Conservation (phyloP, 2,113 vertebrate species). For the Sinocyclocheilus anophthalmus region DNA sequence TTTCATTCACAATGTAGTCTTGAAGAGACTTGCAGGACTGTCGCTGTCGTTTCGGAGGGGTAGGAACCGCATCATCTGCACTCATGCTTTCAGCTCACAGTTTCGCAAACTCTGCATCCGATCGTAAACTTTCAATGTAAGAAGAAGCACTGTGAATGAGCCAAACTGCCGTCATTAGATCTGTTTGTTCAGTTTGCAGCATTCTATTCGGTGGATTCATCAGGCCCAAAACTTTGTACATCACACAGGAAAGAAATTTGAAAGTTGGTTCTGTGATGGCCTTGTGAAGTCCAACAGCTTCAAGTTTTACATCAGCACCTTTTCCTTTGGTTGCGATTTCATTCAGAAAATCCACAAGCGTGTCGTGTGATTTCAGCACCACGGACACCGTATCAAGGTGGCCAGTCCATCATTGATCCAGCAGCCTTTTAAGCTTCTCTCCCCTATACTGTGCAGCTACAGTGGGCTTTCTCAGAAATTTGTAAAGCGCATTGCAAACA, state of each 20-base stretch:
- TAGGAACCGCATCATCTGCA: background rate
- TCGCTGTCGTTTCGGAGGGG: background rate
- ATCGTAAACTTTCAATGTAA: background rate
- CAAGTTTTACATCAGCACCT: background rate
- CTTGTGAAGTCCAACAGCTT: background rate
- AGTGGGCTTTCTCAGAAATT: conserved; percentile 30
- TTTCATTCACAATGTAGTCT: background rate
- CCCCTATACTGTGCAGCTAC: conserved; percentile 27
- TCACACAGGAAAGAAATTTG: background rate
- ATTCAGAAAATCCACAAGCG: background rate
- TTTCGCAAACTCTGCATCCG: background rate
- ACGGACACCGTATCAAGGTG: background rate
- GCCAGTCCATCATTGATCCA: background rate
- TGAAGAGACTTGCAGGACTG: background rate
- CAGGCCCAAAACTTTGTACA: background rate
- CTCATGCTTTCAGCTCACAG: background rate
- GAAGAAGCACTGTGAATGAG: background rate
- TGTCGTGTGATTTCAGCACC: background rate
- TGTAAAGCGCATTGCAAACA: conserved; percentile 34
- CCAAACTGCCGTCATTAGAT: background rate
- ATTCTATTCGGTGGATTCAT: conserved; percentile 11
- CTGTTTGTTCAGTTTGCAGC: conserved; percentile 13
- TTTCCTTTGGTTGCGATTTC: background rate
- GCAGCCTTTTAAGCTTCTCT: background rate
- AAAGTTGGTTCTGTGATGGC: background rate